Conservation (phyloP, 2,113 vertebrate species). For the Dolichotis patagonum region DNA sequence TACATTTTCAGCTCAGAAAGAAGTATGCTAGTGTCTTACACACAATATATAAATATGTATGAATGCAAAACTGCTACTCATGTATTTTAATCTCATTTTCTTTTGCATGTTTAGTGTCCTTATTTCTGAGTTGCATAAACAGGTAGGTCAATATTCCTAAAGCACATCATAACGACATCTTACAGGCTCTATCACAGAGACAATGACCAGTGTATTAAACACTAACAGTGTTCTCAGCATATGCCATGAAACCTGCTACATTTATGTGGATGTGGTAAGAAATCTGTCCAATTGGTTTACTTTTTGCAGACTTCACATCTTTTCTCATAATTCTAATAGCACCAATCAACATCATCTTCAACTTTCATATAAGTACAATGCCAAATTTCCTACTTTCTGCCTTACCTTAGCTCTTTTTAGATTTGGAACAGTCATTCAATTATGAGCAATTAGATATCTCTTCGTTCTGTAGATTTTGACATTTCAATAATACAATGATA, state of each 20-base stretch:
- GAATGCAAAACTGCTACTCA: too few species aligned
- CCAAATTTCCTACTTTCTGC: slow-evolving; percentile 78
- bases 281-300: slow-evolving; percentile 42
- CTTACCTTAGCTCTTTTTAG: slow-evolving; percentile 42
- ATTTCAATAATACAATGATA: slow-evolving; percentile 83
- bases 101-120: too few species aligned
- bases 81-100: too few species aligned
- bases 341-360: slow-evolving; percentile 74
- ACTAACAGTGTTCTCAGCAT: slow-evolving; percentile 46
- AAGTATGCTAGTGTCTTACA: too few species aligned
- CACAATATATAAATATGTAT: too few species aligned
- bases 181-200: slow-evolving; percentile 46
- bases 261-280: slow-evolving; percentile 60
- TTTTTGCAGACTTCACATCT: slow-evolving; percentile 74
- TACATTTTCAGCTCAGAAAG: too few species aligned
- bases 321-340: slow-evolving; percentile 68
- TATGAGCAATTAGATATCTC: slow-evolving; percentile 75
- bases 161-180: too few species aligned
- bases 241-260: slow-evolving; percentile 61
- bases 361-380: slow-evolving; percentile 83
- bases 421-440: slow-evolving; percentile 72
- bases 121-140: too few species aligned
- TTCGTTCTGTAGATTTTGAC: slow-evolving; percentile 80
- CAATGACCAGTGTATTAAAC: slow-evolving; percentile 47
- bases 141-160: too few species aligned